Evolutionary conservation across 2,113 vertebrate genomes (phyloP).

Genomic region (Lynx canadensis): DNA sequence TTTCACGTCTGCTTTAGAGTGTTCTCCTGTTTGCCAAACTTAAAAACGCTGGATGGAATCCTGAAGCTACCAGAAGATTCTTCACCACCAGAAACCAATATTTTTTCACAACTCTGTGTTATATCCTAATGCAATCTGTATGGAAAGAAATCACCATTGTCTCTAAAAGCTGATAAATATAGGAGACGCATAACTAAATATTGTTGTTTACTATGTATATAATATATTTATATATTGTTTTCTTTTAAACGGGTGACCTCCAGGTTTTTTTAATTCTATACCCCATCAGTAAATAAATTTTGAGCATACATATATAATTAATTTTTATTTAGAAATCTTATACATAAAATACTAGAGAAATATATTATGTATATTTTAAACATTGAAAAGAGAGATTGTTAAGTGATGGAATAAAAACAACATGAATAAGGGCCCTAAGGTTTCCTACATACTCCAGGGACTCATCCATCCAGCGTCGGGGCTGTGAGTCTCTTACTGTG

Average conservation of each 20-base stretch:
- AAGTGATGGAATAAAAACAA: background rate
- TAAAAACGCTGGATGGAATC: conserved; percentile 94
- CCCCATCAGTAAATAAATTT: background rate
- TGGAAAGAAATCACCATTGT: background rate
- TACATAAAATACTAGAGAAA: background rate
- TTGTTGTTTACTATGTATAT: background rate
- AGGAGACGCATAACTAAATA: background rate
- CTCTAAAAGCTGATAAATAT: conserved; percentile 32
- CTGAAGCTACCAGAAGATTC: conserved; percentile 93
- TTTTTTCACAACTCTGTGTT: conserved; percentile 88
- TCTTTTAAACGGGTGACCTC: background rate
- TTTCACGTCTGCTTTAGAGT: conserved; percentile 87
- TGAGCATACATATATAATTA: background rate
- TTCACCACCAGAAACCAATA: conserved; percentile 78
- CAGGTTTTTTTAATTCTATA: background rate
- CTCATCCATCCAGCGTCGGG: background rate
- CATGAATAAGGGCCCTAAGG: background rate
- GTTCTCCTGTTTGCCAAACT: conserved; percentile 96
- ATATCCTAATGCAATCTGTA: conserved; percentile 86
- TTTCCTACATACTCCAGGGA: background rate
- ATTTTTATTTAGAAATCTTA: background rate
- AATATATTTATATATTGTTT: background rate
- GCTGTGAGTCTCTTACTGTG: background rate
- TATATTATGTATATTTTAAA: background rate
- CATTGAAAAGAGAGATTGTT: background rate